These are phyloP conservation scores for Caenorhabditis sp. DNA, from an alignment of 2,888 invertebrate species.

Conservation along the genomic window DNA sequence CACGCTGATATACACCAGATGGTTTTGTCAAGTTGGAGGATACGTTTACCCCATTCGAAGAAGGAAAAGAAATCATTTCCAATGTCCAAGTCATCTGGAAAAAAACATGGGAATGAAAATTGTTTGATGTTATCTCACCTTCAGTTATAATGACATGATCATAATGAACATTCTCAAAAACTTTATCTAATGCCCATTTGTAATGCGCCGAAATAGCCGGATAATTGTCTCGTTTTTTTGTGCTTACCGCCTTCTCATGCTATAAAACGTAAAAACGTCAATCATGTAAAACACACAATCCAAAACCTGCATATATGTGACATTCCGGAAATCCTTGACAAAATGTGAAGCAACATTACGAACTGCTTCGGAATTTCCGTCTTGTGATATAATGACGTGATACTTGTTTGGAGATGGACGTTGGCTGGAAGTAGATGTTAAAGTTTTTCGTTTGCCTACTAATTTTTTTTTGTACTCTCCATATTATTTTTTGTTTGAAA, in stretches of 20 bases:
- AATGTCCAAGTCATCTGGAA: conserved; percentile 91
- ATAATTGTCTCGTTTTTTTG: conserved; percentile 42
- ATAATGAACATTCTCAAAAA: conserved; percentile 83
- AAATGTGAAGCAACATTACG: conserved; percentile 37
- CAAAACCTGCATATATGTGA: conserved; percentile 36
- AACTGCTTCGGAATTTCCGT: conserved; percentile 56
- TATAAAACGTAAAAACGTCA: too few species aligned
- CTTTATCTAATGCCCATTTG: conserved; percentile 91
- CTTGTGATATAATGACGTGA: conserved; percentile 67
- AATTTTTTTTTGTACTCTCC: too few species aligned
- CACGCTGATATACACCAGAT: conserved; percentile 98
- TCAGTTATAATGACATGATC: conserved; percentile 93
- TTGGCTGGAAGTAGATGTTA: conserved; percentile 26
- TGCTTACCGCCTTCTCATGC: conserved; percentile 36
- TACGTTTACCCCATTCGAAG: conserved; percentile 87
- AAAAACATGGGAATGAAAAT: conserved; percentile 21
- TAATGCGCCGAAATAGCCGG: conserved; percentile 86
- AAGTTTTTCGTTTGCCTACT: not conserved
- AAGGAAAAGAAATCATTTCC: conserved; percentile 97
- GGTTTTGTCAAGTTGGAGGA: conserved; percentile 83
- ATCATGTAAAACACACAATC: too few species aligned
- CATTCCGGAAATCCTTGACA: conserved; percentile 27
- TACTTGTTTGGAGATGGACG: conserved; percentile 52
- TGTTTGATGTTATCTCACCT: conserved; percentile 79
- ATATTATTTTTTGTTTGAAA: too few species aligned